phyloP scores from a whole-genome alignment of 2,888 invertebrate genomes.

The Elegia similella region DNA sequence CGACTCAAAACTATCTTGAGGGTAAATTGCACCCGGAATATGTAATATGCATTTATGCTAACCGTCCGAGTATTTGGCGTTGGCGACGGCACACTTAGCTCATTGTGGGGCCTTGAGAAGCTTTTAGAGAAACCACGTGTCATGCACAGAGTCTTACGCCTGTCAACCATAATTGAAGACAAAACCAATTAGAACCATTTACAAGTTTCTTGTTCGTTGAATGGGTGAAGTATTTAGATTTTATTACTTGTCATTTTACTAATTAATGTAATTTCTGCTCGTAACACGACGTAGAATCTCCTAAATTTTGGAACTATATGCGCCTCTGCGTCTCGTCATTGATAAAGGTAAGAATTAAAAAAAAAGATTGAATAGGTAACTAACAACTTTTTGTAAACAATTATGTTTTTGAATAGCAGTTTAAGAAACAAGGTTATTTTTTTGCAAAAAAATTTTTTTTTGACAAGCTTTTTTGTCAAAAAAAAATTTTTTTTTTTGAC shows the following conservation, averaged over 20 bases:
- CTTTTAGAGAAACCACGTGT: slow-evolving; percentile 6
- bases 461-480: no score
- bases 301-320: no score
- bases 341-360: no score
- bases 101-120: slow-evolving; percentile 13
- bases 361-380: no score
- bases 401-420: no score
- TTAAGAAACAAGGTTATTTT: no score
- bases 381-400: no score
- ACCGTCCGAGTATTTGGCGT: slow-evolving; percentile 3
- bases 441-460: no score
- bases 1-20: no score
- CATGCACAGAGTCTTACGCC: not conserved
- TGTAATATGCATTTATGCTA: not conserved
- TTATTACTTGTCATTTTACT: not conserved
- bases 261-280: not conserved
- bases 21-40: no score
- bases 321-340: no score
- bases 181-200: not conserved
- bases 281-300: not conserved
- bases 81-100: slow-evolving; percentile 12
- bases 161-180: not conserved
- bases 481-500: no score
- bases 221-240: not conserved
- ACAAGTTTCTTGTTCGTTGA: not conserved